Conservation (phyloP, 2,113 vertebrate species). For the Cryptoleucopteryx plumbea region DNA sequence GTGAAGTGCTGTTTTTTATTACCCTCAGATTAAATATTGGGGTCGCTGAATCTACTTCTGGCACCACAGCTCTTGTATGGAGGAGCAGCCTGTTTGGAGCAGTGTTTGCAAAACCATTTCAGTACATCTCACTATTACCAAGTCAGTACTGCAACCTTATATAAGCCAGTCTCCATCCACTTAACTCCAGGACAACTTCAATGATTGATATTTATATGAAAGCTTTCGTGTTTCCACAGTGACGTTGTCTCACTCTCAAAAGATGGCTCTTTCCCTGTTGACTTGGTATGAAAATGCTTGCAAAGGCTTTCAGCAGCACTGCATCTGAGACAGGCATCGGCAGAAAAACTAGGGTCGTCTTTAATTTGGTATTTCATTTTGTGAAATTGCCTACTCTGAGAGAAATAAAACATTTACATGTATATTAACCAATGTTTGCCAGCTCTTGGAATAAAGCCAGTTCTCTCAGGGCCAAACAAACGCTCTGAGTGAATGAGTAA, state of each 20-base stretch:
- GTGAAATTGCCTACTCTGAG: constrained; percentile 45
- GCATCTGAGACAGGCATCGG: background rate
- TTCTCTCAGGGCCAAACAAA: constrained; percentile 43
- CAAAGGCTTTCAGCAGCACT: background rate
- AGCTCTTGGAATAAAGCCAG: constrained; percentile 37
- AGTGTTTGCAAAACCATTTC: background rate
- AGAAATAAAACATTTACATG: constrained; percentile 64
- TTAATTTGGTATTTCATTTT: constrained; percentile 38
- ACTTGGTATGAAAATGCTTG: background rate
- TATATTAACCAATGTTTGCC: constrained; percentile 55
- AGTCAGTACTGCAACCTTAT: background rate
- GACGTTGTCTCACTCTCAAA: constrained; percentile 27
- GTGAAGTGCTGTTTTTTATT: background rate
- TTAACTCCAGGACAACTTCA: constrained; percentile 25
- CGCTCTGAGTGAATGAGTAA: constrained; percentile 4
- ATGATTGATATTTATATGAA: constrained; percentile 61
- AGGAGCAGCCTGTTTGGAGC: background rate
- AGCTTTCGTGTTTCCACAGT: constrained; percentile 27
- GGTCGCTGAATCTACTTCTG: background rate
- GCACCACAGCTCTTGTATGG: background rate
- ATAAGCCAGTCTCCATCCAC: constrained; percentile 16
- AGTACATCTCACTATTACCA: background rate
- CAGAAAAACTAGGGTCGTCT: constrained; percentile 23
- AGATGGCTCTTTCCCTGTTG: constrained; percentile 38
- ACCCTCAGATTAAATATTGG: background rate